phyloP scores from a whole-genome alignment of 2,113 vertebrate species.

The Indri indri region DNA sequence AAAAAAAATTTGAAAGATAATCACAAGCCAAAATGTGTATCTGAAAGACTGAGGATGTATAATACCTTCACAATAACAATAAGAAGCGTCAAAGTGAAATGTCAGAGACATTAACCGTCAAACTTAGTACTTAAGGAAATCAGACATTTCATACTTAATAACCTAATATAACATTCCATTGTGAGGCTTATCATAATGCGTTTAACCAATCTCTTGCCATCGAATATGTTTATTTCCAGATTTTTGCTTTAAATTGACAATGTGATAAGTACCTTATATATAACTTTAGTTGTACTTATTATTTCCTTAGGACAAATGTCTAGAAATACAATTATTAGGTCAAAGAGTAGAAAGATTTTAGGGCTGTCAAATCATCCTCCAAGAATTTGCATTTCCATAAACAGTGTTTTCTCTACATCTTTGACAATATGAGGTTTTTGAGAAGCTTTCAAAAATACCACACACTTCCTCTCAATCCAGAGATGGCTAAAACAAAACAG shows the following conservation, averaged over 20 bases:
- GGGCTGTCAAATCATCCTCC: neutral
- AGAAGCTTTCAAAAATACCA: conserved; percentile 32
- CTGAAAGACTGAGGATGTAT: no score
- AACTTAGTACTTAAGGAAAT: no score
- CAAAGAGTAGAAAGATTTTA: conserved; percentile 13
- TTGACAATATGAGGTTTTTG: conserved; percentile 1
- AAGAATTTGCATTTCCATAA: neutral
- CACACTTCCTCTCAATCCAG: neutral
- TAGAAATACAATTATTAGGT: neutral
- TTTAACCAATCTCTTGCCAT: neutral
- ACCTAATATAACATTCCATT: neutral
- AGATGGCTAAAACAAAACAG: no score
- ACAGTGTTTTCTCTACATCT: neutral
- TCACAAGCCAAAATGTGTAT: no score
- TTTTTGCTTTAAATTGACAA: conserved; percentile 34
- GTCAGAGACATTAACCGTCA: no score
- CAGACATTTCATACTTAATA: no score
- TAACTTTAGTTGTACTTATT: neutral
- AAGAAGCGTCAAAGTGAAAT: no score
- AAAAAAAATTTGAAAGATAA: no score
- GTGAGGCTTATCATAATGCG: neutral
- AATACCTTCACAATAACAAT: no score
- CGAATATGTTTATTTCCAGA: neutral
- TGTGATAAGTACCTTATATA: neutral
- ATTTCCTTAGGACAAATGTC: neutral